Percentiles rank a stretch among this genome's conserved stretches.
phyloP scores from a whole-genome alignment of 2,888 invertebrate genomes.

The Epinotia ramella region DNA sequence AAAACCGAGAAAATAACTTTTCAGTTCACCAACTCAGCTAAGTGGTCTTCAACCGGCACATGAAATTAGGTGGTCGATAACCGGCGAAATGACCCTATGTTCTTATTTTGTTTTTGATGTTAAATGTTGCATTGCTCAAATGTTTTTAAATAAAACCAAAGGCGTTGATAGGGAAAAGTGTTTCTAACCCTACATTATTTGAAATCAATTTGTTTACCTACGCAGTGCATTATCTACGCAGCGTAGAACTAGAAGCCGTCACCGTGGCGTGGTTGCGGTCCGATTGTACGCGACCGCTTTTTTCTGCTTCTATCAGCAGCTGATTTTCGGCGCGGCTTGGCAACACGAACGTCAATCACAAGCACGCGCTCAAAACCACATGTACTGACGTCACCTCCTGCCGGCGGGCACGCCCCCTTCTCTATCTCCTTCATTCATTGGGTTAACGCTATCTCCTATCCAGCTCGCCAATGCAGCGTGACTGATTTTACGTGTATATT shows the following conservation, averaged over 20 bases:
- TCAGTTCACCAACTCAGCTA: too few relatives aligned
- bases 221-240: not conserved
- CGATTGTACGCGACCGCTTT: slow-evolving; percentile 54
- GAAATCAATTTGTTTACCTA: slow-evolving; percentile 18
- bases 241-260: not conserved
- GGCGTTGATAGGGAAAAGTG: too few relatives aligned
- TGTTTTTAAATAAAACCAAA: too few relatives aligned
- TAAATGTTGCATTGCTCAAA: too few relatives aligned
- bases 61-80: too few relatives aligned
- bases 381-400: slow-evolving; percentile 73
- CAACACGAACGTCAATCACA: slow-evolving; percentile 69
- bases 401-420: slow-evolving; percentile 66
- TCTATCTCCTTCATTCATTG: slow-evolving; percentile 61
- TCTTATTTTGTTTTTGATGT: too few relatives aligned
- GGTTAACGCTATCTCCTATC: slow-evolving; percentile 53
- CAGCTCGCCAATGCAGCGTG: slow-evolving; percentile 70
- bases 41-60: too few relatives aligned
- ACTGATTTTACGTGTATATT: slow-evolving; percentile 58
- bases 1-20: too few relatives aligned
- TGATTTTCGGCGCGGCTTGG: slow-evolving; percentile 75
- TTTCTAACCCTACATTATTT: too few relatives aligned
- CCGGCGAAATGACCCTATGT: too few relatives aligned
- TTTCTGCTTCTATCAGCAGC: slow-evolving; percentile 70
- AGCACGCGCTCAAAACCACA: slow-evolving; percentile 71
- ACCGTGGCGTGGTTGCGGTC: slow-evolving; percentile 14